These are phyloP conservation scores for Rugalucina vietnamica DNA, from an alignment of 2,888 invertebrate genomes.

Conservation along the genomic window DNA sequence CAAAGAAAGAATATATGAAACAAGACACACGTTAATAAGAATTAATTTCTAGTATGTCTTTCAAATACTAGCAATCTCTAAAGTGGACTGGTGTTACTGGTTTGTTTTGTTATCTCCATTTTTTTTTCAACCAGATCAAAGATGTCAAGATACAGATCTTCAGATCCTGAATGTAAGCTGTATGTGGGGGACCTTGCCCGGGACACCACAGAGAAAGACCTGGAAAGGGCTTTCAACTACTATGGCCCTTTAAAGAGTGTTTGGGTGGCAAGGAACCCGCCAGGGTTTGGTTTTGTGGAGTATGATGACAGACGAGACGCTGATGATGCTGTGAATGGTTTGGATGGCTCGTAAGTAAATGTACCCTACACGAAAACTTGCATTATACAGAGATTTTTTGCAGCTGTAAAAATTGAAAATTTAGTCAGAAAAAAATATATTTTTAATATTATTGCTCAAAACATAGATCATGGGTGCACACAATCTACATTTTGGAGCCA, in stretches of 20 bases:
- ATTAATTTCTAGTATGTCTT: too few species aligned
- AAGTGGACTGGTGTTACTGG: too few species aligned
- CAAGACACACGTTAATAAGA: too few species aligned
- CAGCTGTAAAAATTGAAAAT: too few species aligned
- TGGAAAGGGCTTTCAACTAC: constrained; percentile 93
- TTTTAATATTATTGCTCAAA: too few species aligned
- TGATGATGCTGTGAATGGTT: constrained; percentile 84
- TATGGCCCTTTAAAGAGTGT: constrained; percentile 95
- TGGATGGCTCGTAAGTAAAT: constrained; percentile 83
- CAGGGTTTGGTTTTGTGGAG: constrained; percentile 86
- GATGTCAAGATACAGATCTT: not conserved
- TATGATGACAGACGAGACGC: constrained; percentile 83
- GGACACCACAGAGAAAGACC: constrained; percentile 94
- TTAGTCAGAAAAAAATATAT: too few species aligned
- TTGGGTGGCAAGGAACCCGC: constrained; percentile 97
- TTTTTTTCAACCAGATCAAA: too few species aligned
- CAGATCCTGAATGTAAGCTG: constrained; percentile 87
- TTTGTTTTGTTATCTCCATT: too few species aligned
- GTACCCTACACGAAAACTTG: not conserved
- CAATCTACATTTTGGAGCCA: too few species aligned
- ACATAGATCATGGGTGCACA: too few species aligned
- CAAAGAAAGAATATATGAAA: too few species aligned
- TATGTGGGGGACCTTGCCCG: constrained; percentile 96
- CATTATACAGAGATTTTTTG: not conserved
- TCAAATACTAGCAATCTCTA: too few species aligned